phyloP scores from a whole-genome alignment of 2,797 vertebrate species.

The Pantherophis vulpinus region DNA sequence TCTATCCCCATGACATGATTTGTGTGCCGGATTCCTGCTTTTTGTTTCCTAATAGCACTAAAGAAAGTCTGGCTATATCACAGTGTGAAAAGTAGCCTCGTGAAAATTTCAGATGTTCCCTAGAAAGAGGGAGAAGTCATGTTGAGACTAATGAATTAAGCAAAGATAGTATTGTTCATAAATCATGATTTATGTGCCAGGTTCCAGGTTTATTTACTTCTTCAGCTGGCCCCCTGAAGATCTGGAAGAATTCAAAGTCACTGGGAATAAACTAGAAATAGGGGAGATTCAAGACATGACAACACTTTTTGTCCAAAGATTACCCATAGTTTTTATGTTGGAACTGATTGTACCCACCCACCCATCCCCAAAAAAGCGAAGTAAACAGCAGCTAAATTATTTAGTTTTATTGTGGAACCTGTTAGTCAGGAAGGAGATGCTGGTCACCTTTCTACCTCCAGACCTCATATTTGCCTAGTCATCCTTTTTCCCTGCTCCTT shows the following conservation, averaged over 20 bases:
- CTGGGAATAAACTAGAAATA: background rate
- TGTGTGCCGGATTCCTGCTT: background rate
- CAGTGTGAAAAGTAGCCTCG: background rate
- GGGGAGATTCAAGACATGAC: background rate
- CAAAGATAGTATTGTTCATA: background rate
- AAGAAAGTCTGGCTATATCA: background rate
- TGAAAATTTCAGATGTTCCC: background rate
- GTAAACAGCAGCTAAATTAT: background rate
- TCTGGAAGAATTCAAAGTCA: background rate
- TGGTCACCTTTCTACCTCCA: background rate
- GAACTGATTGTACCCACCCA: background rate
- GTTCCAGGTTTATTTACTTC: background rate
- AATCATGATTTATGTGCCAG: background rate
- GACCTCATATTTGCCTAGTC: background rate
- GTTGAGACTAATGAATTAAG: background rate
- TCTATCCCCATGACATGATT: background rate
- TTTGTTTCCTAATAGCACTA: background rate
- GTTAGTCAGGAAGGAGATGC: background rate
- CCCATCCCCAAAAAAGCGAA: background rate
- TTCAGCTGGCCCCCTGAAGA: background rate
- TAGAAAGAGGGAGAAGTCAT: background rate
- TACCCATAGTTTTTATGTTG: background rate
- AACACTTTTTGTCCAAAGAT: background rate
- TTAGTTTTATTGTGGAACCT: background rate
- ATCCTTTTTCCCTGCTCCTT: background rate